Evolutionary conservation across 2,888 invertebrate genomes (phyloP), one percentile per base, ranked within the genome.

Genomic region (Thymelicus acteon): DNA sequence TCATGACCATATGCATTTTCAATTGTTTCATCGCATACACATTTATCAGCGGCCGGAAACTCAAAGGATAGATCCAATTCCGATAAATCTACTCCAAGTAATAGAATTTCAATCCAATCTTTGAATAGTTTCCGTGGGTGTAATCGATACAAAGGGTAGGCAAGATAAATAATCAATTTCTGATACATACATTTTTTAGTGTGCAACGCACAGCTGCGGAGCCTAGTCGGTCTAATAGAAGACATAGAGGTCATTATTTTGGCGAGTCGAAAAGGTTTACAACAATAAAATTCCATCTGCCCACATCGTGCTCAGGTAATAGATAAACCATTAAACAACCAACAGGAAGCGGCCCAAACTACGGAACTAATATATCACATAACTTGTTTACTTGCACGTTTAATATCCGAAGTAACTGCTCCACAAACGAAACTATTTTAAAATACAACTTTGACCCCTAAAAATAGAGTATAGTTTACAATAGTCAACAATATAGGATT

Each of bases 341-440:
- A 40, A 63, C 15, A 68, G 47, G 19, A 68, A 62, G 47, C 44
- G 37, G 15, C n/a, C 44, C 37, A 44, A 54, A 40, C 57, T 37
- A 57, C 68, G 60, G 57, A 68, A 68, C 54, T 62, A 62, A 62
- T 57, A 54, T 48, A 68, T 62, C 61, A 61, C 62, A 67, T 7
- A 62, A 68, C 68, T 68, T 69, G 62, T 69, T 69, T 69, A 57
- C 39, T 57, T 57, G 40, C 10, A 31, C 37, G 13, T 58, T 24
- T 67, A 24, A 49, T 67, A 24, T 54, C 31, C 39, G 24, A 31
- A n/a, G 24, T 40, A 44, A 52, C 37, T 31, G n/a, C 13, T 48
- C 13, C 13, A 67, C 60, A 5, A 6, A 6, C 15, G 1, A 40
- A 15, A 6, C 54, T 31, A 54, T 44, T 31, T 2, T 2, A 15